Evolutionary conservation across 2,888 invertebrate genomes (phyloP), one percentile per base, ranked within the genome.

Genomic region (Pterostichus madidus): DNA sequence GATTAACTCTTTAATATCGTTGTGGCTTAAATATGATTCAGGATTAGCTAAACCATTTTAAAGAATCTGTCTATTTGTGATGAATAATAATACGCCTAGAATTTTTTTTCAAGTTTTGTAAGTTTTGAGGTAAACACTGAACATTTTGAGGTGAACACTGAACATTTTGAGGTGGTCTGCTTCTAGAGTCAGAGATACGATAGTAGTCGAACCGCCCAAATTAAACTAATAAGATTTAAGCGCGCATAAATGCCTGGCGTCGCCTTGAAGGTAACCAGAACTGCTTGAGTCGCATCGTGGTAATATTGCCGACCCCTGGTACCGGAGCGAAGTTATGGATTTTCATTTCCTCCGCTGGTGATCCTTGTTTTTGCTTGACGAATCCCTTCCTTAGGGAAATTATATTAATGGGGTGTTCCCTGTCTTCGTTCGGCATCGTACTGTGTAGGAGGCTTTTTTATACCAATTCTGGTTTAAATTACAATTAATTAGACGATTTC

Each of bases 191-290:
- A 73, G 49, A 73, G 73, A 46, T 73, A 73, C 73, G 39, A 73
- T 76, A 13, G 75, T 75, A 52, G 31, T 76, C 76, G 52, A 53
- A 49, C 32, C 35, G 15, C 35, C 53, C 76, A 76, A 76, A 53
- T 77, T 53, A 77, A 77, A 77, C 77, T 77, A 77, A 77, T 77
- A 77, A 77, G 77, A 77, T 77, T 77, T 77, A 77, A 77, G 56
- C 77, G 35, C 53, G 32, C 53, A 53, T 31, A 56, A 77, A 77
- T 77, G 56, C 56, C 49, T 32, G 11, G 39, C 56, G 53, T 31
- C 53, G 64, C 64, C 64, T 64, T 13, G 64, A 64, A 73, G 73
- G 73, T 73, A 77, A 53, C 53, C 13, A 52, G 32, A 52, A 13
- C 46, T 24, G 32, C 49, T 31, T 11, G 32, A 24, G 32, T 17